These are phyloP conservation scores for Pituophis catenifer DNA, from an alignment of 2,113 vertebrate genomes.

Conservation along the genomic window DNA sequence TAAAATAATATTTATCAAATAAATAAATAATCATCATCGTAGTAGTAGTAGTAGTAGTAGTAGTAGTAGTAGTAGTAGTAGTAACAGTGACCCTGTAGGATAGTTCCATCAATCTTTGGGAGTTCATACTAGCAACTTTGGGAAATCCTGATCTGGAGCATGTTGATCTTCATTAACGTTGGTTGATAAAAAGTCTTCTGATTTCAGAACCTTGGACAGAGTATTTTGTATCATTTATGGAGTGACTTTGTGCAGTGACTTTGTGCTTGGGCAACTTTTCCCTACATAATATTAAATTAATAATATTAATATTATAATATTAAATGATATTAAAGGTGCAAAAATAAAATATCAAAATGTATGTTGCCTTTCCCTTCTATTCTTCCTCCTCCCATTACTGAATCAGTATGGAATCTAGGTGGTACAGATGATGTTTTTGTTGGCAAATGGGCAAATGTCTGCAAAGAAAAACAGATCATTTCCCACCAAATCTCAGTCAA, in stretches of 20 bases:
- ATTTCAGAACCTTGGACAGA: neutral
- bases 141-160: neutral
- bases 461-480: neutral
- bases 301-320: neutral
- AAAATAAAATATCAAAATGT: neutral
- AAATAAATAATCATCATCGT: neutral
- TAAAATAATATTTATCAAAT: neutral
- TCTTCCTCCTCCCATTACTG: neutral
- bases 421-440: neutral
- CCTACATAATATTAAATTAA: neutral
- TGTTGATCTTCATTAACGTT: neutral
- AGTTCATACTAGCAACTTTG: neutral
- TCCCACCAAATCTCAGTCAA: neutral
- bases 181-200: neutral
- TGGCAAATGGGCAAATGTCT: rapidly evolving
- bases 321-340: neutral
- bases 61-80: too few relatives aligned
- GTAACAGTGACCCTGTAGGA: neutral
- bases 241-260: neutral
- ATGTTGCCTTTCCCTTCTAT: neutral
- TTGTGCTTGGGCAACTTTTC: neutral
- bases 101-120: neutral
- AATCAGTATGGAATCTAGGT: neutral
- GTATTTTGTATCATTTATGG: neutral
- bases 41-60: too few relatives aligned